phyloP scores from a whole-genome alignment of 2,888 invertebrate species.

The Luperina testacea region DNA sequence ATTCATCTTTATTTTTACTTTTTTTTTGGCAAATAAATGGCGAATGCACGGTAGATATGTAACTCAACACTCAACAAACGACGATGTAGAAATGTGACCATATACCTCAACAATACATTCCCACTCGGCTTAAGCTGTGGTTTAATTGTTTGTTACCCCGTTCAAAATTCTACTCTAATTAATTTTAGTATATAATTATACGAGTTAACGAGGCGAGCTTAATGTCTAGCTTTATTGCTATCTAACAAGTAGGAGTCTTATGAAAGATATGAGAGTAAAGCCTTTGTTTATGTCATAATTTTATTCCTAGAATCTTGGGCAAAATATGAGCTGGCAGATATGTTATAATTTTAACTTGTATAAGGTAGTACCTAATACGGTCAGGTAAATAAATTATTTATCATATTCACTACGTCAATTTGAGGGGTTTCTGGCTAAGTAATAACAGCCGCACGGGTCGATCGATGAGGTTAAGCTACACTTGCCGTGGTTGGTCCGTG shows the following conservation, averaged over 20 bases:
- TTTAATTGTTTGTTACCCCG: slow-evolving; percentile 63
- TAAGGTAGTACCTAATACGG: too few species aligned
- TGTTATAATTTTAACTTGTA: background rate
- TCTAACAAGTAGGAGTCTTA: slow-evolving; percentile 12
- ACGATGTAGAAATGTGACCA: slow-evolving; percentile 28
- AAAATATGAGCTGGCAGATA: too few species aligned
- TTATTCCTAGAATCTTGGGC: background rate
- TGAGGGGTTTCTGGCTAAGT: too few species aligned
- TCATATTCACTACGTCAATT: background rate
- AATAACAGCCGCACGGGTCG: too few species aligned
- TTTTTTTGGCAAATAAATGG: too few species aligned
- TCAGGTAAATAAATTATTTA: background rate
- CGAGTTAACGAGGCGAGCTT: slow-evolving; percentile 42
- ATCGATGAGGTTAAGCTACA: too few species aligned
- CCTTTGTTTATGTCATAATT: slow-evolving; percentile 28
- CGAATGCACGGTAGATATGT: too few species aligned
- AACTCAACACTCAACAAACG: too few species aligned
- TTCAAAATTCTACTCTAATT: slow-evolving; percentile 61
- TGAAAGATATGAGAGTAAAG: background rate
- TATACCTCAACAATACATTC: slow-evolving; percentile 35
- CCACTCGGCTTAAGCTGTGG: slow-evolving; percentile 44
- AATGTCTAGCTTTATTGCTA: slow-evolving; percentile 36
- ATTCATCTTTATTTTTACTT: too few species aligned
- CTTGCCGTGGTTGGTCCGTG: too few species aligned
- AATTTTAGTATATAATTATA: slow-evolving; percentile 58